phyloP scores from a whole-genome alignment of 1,140 invertebrate genomes.

The Tetramorium simillimum region DNA sequence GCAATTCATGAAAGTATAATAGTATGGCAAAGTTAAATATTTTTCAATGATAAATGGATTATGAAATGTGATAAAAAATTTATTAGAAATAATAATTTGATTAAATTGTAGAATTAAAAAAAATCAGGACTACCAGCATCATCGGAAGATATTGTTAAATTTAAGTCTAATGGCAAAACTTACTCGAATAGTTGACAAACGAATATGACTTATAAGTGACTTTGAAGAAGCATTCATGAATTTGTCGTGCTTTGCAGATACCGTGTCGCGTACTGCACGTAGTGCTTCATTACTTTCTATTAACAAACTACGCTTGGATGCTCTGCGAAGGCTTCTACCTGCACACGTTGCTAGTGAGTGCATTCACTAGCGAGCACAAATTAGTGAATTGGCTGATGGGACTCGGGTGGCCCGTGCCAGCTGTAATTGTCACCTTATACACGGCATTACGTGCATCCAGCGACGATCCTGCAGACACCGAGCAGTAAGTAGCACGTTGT shows the following conservation, averaged over 20 bases:
- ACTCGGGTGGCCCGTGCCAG: constrained; percentile 94
- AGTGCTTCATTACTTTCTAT: constrained; percentile 94
- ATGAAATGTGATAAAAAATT: not conserved
- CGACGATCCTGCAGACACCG: constrained; percentile 86
- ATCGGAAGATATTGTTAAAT: not conserved
- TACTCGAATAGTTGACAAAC: not conserved
- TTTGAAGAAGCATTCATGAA: constrained; percentile 1
- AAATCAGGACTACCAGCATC: not conserved
- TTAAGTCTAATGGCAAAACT: constrained; percentile 11
- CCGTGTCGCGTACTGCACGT: constrained; percentile 94
- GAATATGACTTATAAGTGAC: not conserved
- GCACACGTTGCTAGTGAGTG: constrained; percentile 95
- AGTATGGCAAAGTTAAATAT: not conserved
- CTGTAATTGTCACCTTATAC: constrained; percentile 90
- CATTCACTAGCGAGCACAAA: constrained; percentile 95
- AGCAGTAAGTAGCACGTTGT: constrained; percentile 86
- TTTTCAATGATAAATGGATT: not conserved
- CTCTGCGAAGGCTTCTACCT: constrained; percentile 97
- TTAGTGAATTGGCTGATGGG: constrained; percentile 93
- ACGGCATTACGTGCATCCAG: constrained; percentile 87
- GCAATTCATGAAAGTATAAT: not conserved
- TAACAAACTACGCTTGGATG: constrained; percentile 98
- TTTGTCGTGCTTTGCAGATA: constrained; percentile 85
- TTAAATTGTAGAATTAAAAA: not conserved
- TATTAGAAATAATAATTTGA: not conserved